phyloP scores from a whole-genome alignment of 2,113 vertebrate species.

The Chrysemys picta region DNA sequence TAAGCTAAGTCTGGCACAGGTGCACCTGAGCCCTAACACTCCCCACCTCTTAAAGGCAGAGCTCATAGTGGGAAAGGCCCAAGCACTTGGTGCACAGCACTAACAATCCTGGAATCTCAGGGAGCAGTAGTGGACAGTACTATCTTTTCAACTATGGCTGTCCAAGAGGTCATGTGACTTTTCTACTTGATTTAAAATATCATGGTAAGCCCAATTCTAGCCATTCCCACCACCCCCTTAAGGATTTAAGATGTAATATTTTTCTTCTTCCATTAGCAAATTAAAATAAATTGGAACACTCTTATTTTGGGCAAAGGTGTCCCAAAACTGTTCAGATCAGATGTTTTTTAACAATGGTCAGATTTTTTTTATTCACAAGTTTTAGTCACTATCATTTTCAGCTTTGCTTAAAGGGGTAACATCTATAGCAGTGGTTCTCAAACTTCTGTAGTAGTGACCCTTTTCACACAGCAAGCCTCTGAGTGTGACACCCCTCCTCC shows the following conservation, averaged over 20 bases:
- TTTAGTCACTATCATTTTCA: not conserved
- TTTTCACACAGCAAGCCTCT: too few species aligned
- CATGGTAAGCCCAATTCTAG: not conserved
- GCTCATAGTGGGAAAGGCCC: not conserved
- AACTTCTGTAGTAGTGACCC: too few species aligned
- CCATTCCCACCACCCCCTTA: not conserved
- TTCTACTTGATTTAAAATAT: not conserved
- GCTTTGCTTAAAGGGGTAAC: not conserved
- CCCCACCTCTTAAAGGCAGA: not conserved
- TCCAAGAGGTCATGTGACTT: too few species aligned
- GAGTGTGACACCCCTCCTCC: rapidly evolving
- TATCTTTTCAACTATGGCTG: not conserved
- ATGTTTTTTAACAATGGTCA: not conserved
- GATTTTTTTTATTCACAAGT: not conserved
- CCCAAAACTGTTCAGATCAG: not conserved
- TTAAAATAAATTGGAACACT: not conserved
- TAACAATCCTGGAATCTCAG: not conserved
- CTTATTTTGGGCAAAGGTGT: not conserved
- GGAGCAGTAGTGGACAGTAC: rapidly evolving
- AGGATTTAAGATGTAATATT: not conserved
- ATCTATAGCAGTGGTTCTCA: too few species aligned
- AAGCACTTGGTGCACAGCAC: not conserved
- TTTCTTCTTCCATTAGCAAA: not conserved
- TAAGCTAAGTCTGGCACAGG: not conserved
- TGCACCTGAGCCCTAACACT: not conserved